Percentiles rank a stretch among this genome's conserved stretches.
Conservation (phyloP, 2,888 invertebrate genomes). For the Coelopa pilipes region DNA sequence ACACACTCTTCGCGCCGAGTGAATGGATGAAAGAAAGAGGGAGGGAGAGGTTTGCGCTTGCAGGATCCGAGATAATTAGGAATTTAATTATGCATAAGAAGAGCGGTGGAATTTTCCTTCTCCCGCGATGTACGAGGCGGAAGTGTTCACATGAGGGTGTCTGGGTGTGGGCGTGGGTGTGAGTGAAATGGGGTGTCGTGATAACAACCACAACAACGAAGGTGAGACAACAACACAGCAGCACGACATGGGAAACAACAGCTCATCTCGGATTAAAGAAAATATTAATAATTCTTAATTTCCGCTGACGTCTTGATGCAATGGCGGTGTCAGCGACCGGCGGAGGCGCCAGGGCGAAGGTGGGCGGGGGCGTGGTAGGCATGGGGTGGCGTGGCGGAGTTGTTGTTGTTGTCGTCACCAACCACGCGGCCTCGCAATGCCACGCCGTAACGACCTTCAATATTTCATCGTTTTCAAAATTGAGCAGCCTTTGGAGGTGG, state of each 20-base stretch:
- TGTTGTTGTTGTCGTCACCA: slow-evolving; percentile 1
- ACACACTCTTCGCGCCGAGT: neutral
- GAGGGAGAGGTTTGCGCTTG: slow-evolving; percentile 30
- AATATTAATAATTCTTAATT: slow-evolving; percentile 30
- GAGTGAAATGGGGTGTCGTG: neutral
- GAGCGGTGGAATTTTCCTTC: slow-evolving; percentile 17
- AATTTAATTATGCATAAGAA: slow-evolving; percentile 50
- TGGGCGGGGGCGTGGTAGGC: neutral
- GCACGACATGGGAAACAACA: neutral
- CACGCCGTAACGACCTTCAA: slow-evolving; percentile 49
- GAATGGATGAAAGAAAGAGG: neutral
- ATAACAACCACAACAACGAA: neutral
- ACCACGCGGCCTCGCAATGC: slow-evolving; percentile 18
- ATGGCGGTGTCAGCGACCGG: neutral
- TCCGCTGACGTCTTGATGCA: neutral
- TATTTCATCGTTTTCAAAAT: slow-evolving; percentile 41
- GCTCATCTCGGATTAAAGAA: neutral
- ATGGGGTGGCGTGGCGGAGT: no score
- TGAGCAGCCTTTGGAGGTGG: neutral
- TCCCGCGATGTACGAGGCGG: neutral
- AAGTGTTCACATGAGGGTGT: neutral
- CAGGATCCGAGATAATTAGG: slow-evolving; percentile 46
- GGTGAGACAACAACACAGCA: neutral
- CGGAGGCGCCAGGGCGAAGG: neutral
- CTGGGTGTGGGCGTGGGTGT: neutral